Conservation (phyloP, 2,888 invertebrate species). For the Spodoptera littoralis region DNA sequence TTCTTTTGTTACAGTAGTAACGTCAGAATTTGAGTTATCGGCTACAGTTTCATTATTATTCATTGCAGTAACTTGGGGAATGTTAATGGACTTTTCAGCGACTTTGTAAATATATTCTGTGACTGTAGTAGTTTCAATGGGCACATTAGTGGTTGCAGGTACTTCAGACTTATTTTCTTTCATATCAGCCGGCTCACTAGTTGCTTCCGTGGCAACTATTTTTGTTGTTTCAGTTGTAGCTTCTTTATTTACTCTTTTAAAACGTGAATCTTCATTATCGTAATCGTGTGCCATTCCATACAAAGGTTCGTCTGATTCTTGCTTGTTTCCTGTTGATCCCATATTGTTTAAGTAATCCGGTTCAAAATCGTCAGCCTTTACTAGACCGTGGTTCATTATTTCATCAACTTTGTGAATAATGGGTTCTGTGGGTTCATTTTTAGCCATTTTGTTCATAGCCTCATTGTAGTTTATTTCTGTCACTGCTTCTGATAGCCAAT, state of each 20-base stretch:
- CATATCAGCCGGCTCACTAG: slow-evolving; percentile 30
- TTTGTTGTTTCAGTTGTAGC: slow-evolving; percentile 15
- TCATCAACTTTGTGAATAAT: slow-evolving; percentile 70
- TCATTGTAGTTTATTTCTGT: slow-evolving; percentile 76
- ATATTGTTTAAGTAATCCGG: slow-evolving; percentile 81
- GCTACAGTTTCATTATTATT: slow-evolving; percentile 25
- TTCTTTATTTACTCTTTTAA: slow-evolving; percentile 76
- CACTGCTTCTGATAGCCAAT: slow-evolving; percentile 80
- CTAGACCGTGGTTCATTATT: slow-evolving; percentile 66
- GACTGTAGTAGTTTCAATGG: slow-evolving; percentile 75
- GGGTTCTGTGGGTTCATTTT: slow-evolving; percentile 70
- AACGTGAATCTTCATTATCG: slow-evolving; percentile 75
- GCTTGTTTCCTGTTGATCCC: slow-evolving; percentile 66
- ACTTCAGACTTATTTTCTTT: slow-evolving; percentile 34
- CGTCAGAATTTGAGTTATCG: slow-evolving; percentile 15
- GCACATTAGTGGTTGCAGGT: slow-evolving; percentile 36
- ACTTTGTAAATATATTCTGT: slow-evolving; percentile 79
- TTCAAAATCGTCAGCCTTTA: slow-evolving; percentile 77
- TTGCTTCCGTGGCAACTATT: slow-evolving; percentile 12
- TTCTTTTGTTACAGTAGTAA: slow-evolving; percentile 17
- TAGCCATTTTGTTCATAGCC: slow-evolving; percentile 70
- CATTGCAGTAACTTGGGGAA: slow-evolving; percentile 8
- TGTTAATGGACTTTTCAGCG: slow-evolving; percentile 58
- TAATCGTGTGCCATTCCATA: slow-evolving; percentile 79
- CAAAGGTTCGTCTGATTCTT: slow-evolving; percentile 72